Percentiles rank a stretch among this genome's conserved stretches.
Conservation (phyloP, 2,888 invertebrate species). For the Heteromurus nitidus region DNA sequence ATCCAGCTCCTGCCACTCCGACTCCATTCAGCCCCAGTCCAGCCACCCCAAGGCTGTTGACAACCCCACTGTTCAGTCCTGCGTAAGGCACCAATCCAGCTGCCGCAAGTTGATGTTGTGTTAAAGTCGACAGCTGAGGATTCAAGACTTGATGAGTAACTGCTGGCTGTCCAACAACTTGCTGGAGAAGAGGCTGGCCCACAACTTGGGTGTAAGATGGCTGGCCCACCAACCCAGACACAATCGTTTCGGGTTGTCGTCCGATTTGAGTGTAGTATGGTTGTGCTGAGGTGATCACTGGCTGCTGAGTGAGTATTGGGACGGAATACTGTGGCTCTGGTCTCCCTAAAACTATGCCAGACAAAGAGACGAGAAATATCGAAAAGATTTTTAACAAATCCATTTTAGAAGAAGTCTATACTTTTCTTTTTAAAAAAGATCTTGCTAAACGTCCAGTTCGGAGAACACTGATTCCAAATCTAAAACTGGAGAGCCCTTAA, state of each 20-base stretch:
- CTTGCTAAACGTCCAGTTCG: too few relatives aligned
- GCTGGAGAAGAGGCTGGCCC: background rate
- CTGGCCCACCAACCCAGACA: constrained; percentile 2
- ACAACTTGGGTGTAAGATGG: background rate
- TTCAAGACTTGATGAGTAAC: background rate
- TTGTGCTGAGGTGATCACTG: background rate
- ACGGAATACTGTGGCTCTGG: background rate
- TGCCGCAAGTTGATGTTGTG: background rate
- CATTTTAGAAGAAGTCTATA: too few relatives aligned
- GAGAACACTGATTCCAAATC: too few relatives aligned
- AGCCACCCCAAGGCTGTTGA: background rate
- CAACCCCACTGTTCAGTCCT: background rate
- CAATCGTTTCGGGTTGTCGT: constrained; percentile 8
- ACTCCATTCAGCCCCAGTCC: background rate
- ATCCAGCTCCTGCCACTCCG: background rate
- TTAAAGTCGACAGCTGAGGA: background rate
- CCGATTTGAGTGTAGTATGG: constrained; percentile 5
- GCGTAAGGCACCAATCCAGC: background rate
- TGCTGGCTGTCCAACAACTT: background rate
- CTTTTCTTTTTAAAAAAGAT: too few relatives aligned
- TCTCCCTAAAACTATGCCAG: background rate
- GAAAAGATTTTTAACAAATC: background rate
- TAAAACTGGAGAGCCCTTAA: too few relatives aligned
- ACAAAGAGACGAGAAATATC: background rate
- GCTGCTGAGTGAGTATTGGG: too few relatives aligned